Evolutionary conservation across 2,888 invertebrate species (phyloP).

Genomic region (Ceriagrion tenellum): DNA sequence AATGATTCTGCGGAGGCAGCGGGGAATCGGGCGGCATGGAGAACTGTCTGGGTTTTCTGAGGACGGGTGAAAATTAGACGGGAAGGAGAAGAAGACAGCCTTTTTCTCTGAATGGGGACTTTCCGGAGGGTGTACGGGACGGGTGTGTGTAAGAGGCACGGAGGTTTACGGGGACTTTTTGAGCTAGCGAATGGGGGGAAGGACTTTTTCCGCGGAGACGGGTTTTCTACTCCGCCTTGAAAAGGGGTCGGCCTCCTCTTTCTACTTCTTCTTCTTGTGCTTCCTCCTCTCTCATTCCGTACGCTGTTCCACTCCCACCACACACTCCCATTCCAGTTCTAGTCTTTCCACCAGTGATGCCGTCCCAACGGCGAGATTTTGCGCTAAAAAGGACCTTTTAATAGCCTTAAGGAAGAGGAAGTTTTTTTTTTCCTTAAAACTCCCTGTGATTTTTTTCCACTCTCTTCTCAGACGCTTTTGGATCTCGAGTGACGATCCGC

Average conservation of each 20-base stretch:
- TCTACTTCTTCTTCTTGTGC: not conserved
- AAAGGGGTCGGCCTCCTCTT: not conserved
- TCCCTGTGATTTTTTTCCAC: not conserved
- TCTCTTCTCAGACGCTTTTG: not conserved
- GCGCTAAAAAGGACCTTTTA: conserved; percentile 2
- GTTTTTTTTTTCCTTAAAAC: not conserved
- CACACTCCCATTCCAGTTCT: not conserved
- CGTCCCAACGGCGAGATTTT: not conserved
- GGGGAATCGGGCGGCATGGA: too few relatives aligned
- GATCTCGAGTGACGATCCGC: not conserved
- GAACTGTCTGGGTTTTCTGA: not conserved
- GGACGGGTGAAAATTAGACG: not conserved
- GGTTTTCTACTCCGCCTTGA: not conserved
- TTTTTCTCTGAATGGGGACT: not conserved
- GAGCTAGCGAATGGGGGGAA: too few relatives aligned
- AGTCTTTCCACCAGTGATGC: not conserved
- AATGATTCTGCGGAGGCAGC: too few relatives aligned
- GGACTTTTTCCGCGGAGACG: not conserved
- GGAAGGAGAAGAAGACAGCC: not conserved
- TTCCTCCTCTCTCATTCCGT: not conserved
- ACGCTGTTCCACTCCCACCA: not conserved
- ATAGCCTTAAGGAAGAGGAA: not conserved
- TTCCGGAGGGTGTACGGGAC: not conserved
- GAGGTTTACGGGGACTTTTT: not conserved
- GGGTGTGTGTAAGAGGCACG: not conserved